Evolutionary conservation across 1,140 invertebrate species (phyloP).

Genomic region (Colletes latitarsis): DNA sequence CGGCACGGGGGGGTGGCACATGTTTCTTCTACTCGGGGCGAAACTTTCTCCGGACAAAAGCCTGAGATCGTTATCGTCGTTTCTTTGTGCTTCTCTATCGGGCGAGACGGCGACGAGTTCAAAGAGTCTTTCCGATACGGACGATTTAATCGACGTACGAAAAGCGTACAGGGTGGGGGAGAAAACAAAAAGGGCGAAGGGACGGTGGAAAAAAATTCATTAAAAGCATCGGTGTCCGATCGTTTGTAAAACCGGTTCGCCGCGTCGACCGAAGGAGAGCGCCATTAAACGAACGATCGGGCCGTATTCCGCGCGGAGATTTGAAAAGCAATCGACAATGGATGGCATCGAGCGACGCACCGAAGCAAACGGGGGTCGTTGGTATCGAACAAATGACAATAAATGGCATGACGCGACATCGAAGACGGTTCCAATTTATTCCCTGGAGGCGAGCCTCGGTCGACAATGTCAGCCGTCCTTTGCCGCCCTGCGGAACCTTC

Average conservation of each 20-base stretch:
- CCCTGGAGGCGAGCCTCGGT: conserved; percentile 46
- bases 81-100: conserved; percentile 19
- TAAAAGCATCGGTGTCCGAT: conserved; percentile 21
- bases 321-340: conserved; percentile 47
- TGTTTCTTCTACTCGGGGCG: conserved; percentile 18
- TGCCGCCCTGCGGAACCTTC: conserved; percentile 21
- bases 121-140: conserved; percentile 22
- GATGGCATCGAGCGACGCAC: conserved; percentile 40
- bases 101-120: conserved; percentile 7
- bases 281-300: conserved; percentile 35
- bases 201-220: conserved; percentile 3
- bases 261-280: background rate
- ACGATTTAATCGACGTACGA: conserved; percentile 37
- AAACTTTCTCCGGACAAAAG: conserved; percentile 21
- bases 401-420: conserved; percentile 70
- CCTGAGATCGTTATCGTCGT: conserved; percentile 36
- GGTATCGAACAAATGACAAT: conserved; percentile 76
- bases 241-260: background rate
- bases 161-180: background rate
- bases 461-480: conserved; percentile 51
- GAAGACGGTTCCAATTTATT: conserved; percentile 77
- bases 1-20: background rate
- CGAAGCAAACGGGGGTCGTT: conserved; percentile 54
- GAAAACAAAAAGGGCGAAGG: background rate
- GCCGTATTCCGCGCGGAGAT: conserved; percentile 25